Percentiles rank a stretch among this genome's conserved stretches.
Evolutionary conservation across 1,140 invertebrate species (phyloP).

Genomic region (Araneus ventricosus): DNA sequence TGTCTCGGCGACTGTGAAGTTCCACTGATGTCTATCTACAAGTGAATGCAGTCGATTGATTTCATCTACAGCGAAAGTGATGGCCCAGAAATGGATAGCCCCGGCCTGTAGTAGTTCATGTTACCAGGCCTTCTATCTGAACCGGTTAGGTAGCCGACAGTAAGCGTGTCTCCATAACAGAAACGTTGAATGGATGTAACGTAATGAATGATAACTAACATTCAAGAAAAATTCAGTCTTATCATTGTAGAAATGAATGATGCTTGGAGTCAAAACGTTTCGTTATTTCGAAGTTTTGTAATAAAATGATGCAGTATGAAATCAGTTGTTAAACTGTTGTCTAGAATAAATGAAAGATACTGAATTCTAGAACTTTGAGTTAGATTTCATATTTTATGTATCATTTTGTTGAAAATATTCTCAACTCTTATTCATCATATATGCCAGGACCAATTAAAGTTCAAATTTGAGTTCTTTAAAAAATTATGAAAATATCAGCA

Average conservation of each 20-base stretch:
- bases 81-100: slow-evolving; percentile 88
- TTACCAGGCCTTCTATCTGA: slow-evolving; percentile 88
- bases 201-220: not conserved
- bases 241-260: not conserved
- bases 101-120: slow-evolving; percentile 88
- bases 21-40: slow-evolving; percentile 82
- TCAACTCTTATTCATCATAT: too few relatives aligned
- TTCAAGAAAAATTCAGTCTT: not conserved
- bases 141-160: slow-evolving; percentile 83
- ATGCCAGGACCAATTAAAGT: too few relatives aligned
- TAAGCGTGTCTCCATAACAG: slow-evolving; percentile 75
- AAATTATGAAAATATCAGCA: too few relatives aligned
- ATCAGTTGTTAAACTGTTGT: not conserved
- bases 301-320: too few relatives aligned
- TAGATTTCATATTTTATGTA: not conserved
- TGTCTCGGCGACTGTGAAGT: slow-evolving; percentile 93
- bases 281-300: not conserved
- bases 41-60: slow-evolving; percentile 78
- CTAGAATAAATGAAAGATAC: not conserved
- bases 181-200: not conserved
- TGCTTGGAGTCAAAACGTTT: not conserved
- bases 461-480: too few relatives aligned
- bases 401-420: not conserved
- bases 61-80: slow-evolving; percentile 86
- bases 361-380: not conserved